A percentile compares a stretch with the other conserved stretches of the same genome.
Conservation (phyloP, 1,140 invertebrate genomes). For the Musca vetustissima region DNA sequence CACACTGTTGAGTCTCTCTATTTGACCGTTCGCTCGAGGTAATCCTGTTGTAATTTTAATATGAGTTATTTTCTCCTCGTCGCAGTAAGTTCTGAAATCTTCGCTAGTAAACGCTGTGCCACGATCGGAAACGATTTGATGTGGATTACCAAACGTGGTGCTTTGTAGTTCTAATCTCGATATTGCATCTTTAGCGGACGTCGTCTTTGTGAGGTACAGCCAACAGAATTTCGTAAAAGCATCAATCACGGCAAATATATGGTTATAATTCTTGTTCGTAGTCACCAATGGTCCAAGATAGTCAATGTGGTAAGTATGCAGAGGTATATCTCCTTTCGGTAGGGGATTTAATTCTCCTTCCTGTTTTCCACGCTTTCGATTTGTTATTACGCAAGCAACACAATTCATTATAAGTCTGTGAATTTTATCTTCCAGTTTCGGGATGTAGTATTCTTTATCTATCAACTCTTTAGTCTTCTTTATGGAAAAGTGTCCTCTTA, state of each 20-base stretch:
- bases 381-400: slow-evolving; percentile 43
- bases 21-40: slow-evolving; percentile 43
- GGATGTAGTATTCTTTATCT: slow-evolving; percentile 51
- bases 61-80: slow-evolving; percentile 38
- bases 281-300: slow-evolving; percentile 44
- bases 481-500: slow-evolving; percentile 49
- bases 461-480: slow-evolving; percentile 52
- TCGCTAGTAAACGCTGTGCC: slow-evolving; percentile 34
- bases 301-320: slow-evolving; percentile 34
- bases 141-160: slow-evolving; percentile 35
- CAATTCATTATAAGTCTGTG: slow-evolving; percentile 43
- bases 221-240: too few relatives aligned
- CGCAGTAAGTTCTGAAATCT: slow-evolving; percentile 36
- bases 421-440: slow-evolving; percentile 45
- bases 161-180: slow-evolving; percentile 12
- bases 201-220: slow-evolving; percentile 46
- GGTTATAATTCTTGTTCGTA: slow-evolving; percentile 50
- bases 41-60: slow-evolving; percentile 40
- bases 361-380: slow-evolving; percentile 48
- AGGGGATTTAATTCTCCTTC: slow-evolving; percentile 51
- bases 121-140: slow-evolving; percentile 43
- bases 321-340: slow-evolving; percentile 38
- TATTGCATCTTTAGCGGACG: slow-evolving; percentile 40
- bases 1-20: slow-evolving; percentile 43
- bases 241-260: slow-evolving; percentile 43